A percentile compares a stretch with the other conserved stretches of the same genome.
Evolutionary conservation across 92 coral and sea anemone species (phyloP).

Genomic region (Isaurus tuberculatus): DNA sequence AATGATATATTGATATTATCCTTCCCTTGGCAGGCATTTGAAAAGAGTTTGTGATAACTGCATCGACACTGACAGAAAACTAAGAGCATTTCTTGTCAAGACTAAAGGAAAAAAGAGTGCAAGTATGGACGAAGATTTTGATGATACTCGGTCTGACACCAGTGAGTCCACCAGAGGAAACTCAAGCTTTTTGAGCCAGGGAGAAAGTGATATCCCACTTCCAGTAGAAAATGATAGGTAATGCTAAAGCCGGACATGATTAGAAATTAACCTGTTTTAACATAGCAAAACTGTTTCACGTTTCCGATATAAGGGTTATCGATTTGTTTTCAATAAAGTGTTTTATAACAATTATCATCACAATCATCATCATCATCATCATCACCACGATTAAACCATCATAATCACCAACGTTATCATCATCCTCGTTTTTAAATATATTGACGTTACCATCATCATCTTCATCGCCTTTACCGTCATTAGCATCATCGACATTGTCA

Average conservation of each 20-base stretch:
- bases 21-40: slow-evolving; percentile 65
- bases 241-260: neutral
- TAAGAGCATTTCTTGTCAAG: slow-evolving; percentile 62
- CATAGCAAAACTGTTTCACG: too few species aligned
- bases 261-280: too few species aligned
- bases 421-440: too few species aligned
- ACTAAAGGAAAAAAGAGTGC: slow-evolving; percentile 28
- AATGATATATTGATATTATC: neutral
- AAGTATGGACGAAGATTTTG: slow-evolving; percentile 64
- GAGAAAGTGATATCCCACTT: slow-evolving; percentile 37
- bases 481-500: too few species aligned
- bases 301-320: too few species aligned
- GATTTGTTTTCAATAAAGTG: too few species aligned
- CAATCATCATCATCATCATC: too few species aligned
- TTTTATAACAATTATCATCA: too few species aligned
- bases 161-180: slow-evolving; percentile 62
- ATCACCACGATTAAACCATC: too few species aligned
- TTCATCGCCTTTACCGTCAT: too few species aligned
- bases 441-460: too few species aligned
- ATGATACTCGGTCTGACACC: slow-evolving; percentile 76
- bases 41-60: slow-evolving; percentile 86
- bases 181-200: slow-evolving; percentile 56
- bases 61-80: slow-evolving; percentile 70
- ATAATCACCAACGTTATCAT: too few species aligned
- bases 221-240: slow-evolving; percentile 24